Evolutionary conservation across 30 jellyfish, hydroid and myxozoan species (phyloP), one percentile per base, ranked within the genome.

Genomic region (Clytia hemisphaerica): DNA sequence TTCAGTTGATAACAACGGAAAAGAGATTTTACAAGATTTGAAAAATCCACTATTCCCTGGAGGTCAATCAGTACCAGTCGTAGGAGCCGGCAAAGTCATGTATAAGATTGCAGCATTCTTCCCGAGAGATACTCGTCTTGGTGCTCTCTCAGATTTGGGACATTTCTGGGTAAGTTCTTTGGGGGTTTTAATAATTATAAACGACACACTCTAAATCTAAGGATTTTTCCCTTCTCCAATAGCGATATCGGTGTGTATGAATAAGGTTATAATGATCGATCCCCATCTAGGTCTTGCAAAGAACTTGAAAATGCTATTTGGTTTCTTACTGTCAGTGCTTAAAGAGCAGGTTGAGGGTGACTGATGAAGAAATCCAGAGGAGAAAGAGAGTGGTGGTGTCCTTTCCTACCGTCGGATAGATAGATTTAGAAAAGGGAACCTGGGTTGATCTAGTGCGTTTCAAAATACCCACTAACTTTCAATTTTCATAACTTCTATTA

Each of bases 21-120:
- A 79, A 7, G 30, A 63, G 19, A 68, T 88, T 71, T 72, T 70
- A n/a, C n/a, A n/a, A n/a, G n/a, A n/a, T n/a, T n/a, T n/a, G 38
- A 87, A 74, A 58, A 83, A 79, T 31, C 94, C 94, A 9, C 51
- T 82, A 6, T 88, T 88, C 55, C 97, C 97, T 22, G 97, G 97
- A 27, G 92, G 97, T 2, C 73, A 76, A 16, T 60, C 88, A 0
- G 83, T 65, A 4, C 97, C 97, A 2, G 42, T 64, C 31, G 88
- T 88, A 49, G 97, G 94, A 10, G 92, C 92, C 35, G 93, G 97
- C 15, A 88, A 88, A 70, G 44, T 53, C 32, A 71, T 62, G 32
- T 88, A 88, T 73, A 73, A 74, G 4, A 72, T 88, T 6, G 97
- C 93, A 10, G 97, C 92, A 10, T 67, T 88, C 57, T 76, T 88